Conservation (phyloP, 2,888 invertebrate genomes). For the Stegophylla sp. region DNA sequence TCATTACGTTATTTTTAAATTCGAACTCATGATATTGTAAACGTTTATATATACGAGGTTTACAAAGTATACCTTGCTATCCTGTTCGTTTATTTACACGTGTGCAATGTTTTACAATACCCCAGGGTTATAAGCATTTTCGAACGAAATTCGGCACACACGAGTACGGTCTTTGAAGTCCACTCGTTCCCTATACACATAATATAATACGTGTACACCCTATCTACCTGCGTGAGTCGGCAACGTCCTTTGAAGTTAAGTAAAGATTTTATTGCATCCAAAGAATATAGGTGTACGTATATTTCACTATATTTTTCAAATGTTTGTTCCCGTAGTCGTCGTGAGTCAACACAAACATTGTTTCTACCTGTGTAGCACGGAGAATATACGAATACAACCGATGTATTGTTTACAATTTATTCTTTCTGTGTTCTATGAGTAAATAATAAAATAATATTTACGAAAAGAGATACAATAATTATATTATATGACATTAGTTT, state of each 20-base stretch:
- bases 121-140: conserved; percentile 28
- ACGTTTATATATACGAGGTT: not conserved
- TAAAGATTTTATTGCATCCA: conserved; percentile 54
- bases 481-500: conserved; percentile 13
- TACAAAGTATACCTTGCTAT: not conserved
- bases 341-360: conserved; percentile 44
- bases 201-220: not conserved
- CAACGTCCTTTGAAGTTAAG: conserved; percentile 51
- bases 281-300: no score
- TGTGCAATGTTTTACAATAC: conserved; percentile 38
- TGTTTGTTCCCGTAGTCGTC: conserved; percentile 48
- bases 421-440: not conserved
- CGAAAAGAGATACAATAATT: not conserved
- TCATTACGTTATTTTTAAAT: conserved; percentile 1
- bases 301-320: conserved; percentile 31
- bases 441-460: conserved; percentile 19
- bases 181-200: conserved; percentile 12
- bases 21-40: conserved; percentile 8
- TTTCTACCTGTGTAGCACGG: conserved; percentile 1
- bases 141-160: conserved; percentile 55
- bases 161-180: conserved; percentile 51
- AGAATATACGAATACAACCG: not conserved
- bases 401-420: conserved; percentile 3
- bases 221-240: conserved; percentile 52
- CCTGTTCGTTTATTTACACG: conserved; percentile 8